Evolutionary conservation across 2,888 invertebrate genomes (phyloP), one percentile per base, ranked within the genome.

Genomic region (Agrotis puta): DNA sequence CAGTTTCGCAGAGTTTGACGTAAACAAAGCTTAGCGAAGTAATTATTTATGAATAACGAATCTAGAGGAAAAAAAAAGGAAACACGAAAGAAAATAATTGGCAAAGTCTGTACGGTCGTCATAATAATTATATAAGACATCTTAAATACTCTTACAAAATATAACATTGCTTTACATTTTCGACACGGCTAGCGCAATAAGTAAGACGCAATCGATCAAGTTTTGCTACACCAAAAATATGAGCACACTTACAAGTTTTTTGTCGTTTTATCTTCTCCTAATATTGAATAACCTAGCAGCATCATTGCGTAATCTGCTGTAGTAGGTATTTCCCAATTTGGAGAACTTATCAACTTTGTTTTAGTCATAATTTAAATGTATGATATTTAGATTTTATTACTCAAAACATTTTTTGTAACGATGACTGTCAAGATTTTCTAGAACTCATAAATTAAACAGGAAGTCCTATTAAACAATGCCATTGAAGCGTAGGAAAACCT

Each of bases 131-230:
- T 76, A 75, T 78, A 82, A 81, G 59, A 64, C 47, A 61, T 82
- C 65, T 68, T 76, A 74, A 75, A 76, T 54, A 59, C 27, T 56
- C 51, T 84, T 84, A 74, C 78, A 74, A 85, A 83, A 76, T 85
- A 51, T 64, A 71, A 73, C 63, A 72, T 78, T 80, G 82, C 76
- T 66, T 71, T 81, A 85, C 16, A 82, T 80, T 83, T 85, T 70
- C 69, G 76, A 76, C 82, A 78, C 74, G 69, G 77, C 73, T 62
- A 77, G 63, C 65, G 84, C 61, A 84, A 79, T 69, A 74, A 43
- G 62, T 54, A 39, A 67, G 69, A 70, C 69, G 82, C 65, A 82
- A 84, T 85, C 77, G 70, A 84, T 84, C 82, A 64, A 64, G 57
- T 73, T 74, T 50, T 68, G 59, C 47, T 70, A 56, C 59, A 53